phyloP scores from a whole-genome alignment of 2,888 invertebrate species.

The Drosophila gaucha region DNA sequence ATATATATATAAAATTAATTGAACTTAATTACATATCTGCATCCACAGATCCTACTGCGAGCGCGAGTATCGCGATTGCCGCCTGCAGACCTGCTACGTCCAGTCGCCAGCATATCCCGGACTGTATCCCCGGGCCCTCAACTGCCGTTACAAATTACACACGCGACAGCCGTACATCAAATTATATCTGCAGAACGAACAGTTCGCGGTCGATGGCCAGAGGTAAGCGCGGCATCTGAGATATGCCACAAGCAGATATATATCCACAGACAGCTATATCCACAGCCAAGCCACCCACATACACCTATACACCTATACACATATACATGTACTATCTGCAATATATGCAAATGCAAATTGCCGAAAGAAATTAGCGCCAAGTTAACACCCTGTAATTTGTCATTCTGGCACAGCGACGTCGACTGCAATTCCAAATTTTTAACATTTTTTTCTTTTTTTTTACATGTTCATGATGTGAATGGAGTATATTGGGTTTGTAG shows the following conservation, averaged over 20 bases:
- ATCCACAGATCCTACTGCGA: conserved; percentile 92
- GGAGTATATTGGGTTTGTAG: background rate
- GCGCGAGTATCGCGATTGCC: conserved; percentile 93
- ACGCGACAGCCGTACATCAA: conserved; percentile 95
- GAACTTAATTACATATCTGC: conserved; percentile 45
- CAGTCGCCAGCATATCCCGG: conserved; percentile 97
- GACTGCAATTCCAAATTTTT: conserved; percentile 51
- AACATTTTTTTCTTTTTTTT: conserved; percentile 7
- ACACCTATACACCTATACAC: too few relatives aligned
- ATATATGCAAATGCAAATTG: conserved; percentile 60
- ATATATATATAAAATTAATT: conserved; percentile 54
- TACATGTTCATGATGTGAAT: background rate
- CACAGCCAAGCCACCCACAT: background rate
- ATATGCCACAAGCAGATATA: background rate
- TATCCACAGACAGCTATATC: too few relatives aligned
- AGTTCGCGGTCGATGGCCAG: conserved; percentile 97
- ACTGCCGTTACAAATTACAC: conserved; percentile 95
- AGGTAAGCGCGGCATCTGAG: conserved; percentile 80
- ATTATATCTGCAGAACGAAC: conserved; percentile 95
- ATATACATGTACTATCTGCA: conserved; percentile 1
- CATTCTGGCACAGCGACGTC: conserved; percentile 79
- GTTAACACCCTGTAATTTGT: conserved; percentile 83
- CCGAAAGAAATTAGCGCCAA: conserved; percentile 73
- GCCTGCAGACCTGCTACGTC: conserved; percentile 96
- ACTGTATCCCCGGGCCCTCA: conserved; percentile 94